Evolutionary conservation across 2,888 invertebrate species (phyloP).

Genomic region (Agriopis aurantiaria): DNA sequence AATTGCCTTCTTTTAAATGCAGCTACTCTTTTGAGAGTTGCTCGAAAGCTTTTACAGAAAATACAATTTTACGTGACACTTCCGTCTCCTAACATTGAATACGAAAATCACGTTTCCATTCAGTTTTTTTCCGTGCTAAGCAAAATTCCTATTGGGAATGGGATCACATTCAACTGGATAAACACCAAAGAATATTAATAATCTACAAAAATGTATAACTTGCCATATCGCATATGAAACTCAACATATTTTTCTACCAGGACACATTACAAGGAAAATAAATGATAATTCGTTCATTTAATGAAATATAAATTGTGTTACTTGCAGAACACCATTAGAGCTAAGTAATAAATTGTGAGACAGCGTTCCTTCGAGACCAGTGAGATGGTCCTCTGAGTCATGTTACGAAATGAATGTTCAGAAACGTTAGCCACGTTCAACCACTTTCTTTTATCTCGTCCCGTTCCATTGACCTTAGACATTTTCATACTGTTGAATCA

Average conservation of each 20-base stretch:
- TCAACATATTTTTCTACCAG: slow-evolving; percentile 3
- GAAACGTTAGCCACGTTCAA: slow-evolving; percentile 13
- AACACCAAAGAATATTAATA: background rate
- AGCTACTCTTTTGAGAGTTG: background rate
- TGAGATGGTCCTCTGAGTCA: slow-evolving; percentile 26
- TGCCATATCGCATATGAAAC: background rate
- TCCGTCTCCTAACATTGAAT: background rate
- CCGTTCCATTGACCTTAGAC: slow-evolving; percentile 23
- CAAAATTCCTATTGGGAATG: background rate
- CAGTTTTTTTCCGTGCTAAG: background rate
- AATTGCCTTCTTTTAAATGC: slow-evolving; percentile 28
- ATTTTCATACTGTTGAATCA: slow-evolving; percentile 9
- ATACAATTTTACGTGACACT: slow-evolving; percentile 12
- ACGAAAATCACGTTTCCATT: slow-evolving; percentile 12
- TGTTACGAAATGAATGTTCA: slow-evolving; percentile 19
- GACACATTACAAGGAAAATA: slow-evolving; percentile 16
- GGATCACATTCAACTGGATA: background rate
- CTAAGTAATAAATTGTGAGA: slow-evolving; percentile 29
- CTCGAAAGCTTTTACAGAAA: slow-evolving; percentile 8
- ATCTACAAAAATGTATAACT: background rate
- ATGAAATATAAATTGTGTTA: slow-evolving; percentile 22
- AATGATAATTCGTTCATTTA: slow-evolving; percentile 6
- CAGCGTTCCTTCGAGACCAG: slow-evolving; percentile 28
- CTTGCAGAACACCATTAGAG: slow-evolving; percentile 8
- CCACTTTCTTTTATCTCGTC: slow-evolving; percentile 20